A percentile compares a stretch with the other conserved stretches of the same genome.
Conservation (phyloP, 1,140 invertebrate genomes). For the Sycobia sp. region DNA sequence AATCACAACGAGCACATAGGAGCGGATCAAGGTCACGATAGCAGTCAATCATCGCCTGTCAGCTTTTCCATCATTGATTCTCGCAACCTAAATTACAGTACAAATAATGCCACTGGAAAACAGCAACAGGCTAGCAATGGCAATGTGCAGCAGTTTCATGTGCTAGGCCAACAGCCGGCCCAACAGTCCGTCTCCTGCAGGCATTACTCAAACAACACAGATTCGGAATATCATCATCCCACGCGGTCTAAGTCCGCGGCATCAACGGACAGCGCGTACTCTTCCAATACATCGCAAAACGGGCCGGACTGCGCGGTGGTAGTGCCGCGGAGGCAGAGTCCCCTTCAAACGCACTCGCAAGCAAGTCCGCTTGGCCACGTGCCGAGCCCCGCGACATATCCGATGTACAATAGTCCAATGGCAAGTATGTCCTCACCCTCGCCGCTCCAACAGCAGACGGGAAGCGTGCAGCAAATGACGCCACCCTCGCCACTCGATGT, state of each 20-base stretch:
- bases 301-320: conserved; percentile 70
- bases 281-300: conserved; percentile 67
- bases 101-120: conserved; percentile 45
- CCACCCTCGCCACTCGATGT: conserved; percentile 73
- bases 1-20: conserved; percentile 55
- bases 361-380: conserved; percentile 70
- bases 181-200: conserved; percentile 62
- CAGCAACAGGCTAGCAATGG: conserved; percentile 39
- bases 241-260: conserved; percentile 67
- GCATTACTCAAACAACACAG: conserved; percentile 66
- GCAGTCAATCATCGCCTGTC: conserved; percentile 74
- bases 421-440: conserved; percentile 72
- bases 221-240: conserved; percentile 69
- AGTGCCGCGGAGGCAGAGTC: conserved; percentile 71
- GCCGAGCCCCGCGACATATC: conserved; percentile 76
- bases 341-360: conserved; percentile 70
- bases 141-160: conserved; percentile 53
- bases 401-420: conserved; percentile 79
- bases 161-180: conserved; percentile 42
- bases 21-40: conserved; percentile 58
- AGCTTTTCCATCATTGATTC: conserved; percentile 78
- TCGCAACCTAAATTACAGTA: conserved; percentile 65
- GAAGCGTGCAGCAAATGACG: conserved; percentile 62
- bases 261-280: conserved; percentile 68
- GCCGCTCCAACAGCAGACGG: conserved; percentile 65